phyloP scores from a whole-genome alignment of 2,888 invertebrate genomes.

The Perizoma flavofasciatum region DNA sequence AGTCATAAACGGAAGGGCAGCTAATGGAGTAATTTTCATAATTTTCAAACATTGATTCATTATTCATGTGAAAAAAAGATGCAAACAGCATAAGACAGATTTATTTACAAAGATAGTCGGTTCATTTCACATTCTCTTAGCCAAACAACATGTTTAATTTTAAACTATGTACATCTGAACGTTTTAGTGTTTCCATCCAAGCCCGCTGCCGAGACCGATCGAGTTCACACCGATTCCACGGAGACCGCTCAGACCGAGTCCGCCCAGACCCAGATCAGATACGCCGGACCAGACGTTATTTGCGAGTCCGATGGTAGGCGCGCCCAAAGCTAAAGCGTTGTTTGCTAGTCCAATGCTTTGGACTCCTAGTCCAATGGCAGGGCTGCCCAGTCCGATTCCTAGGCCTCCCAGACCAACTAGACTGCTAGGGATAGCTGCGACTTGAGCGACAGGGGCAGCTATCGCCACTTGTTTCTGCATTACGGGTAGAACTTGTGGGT shows the following conservation, averaged over 20 bases:
- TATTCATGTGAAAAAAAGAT: not conserved
- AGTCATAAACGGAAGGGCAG: too few species aligned
- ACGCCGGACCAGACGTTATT: conserved; percentile 9
- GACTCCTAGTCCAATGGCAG: conserved; percentile 13
- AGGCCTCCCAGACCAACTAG: conserved; percentile 34
- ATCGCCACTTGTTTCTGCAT: conserved; percentile 37
- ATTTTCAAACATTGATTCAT: too few species aligned
- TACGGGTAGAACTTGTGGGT: conserved; percentile 51
- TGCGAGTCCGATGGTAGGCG: conserved; percentile 8
- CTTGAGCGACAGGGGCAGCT: conserved; percentile 34
- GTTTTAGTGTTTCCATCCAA: conserved; percentile 22
- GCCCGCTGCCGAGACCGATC: conserved; percentile 16
- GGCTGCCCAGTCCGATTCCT: conserved; percentile 34
- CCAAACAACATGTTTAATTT: conserved; percentile 3
- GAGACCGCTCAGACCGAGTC: conserved; percentile 30
- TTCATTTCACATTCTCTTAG: conserved; percentile 9
- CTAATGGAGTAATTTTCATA: too few species aligned
- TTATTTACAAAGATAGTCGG: conserved; percentile 15
- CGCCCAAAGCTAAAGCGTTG: conserved; percentile 2
- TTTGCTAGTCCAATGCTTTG: conserved; percentile 4
- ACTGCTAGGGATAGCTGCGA: conserved; percentile 13
- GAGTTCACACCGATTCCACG: conserved; percentile 31
- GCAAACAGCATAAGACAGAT: conserved; percentile 6
- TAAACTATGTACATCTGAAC: not conserved
- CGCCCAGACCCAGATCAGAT: conserved; percentile 27